Percentiles rank a stretch among this genome's conserved stretches.
Evolutionary conservation across 2,113 vertebrate species (phyloP).

Genomic region (Peucedramus taeniatus): DNA sequence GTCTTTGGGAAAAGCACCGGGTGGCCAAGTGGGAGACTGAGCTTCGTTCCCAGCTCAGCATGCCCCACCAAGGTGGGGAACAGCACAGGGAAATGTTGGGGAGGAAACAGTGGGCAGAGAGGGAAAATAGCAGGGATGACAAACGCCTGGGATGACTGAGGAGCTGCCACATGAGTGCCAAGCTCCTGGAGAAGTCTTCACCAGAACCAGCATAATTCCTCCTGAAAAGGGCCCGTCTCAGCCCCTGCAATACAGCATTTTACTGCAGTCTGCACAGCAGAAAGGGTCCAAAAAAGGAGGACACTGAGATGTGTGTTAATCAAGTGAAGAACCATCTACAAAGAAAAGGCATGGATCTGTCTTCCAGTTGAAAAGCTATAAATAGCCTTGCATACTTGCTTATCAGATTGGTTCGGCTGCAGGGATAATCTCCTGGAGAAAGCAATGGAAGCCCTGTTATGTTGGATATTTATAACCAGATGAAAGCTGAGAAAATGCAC

Average conservation of each 20-base stretch:
- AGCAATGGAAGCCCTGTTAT: conserved; percentile 60
- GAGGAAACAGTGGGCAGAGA: conserved; percentile 31
- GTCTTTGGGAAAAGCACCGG: not conserved
- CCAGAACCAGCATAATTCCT: not conserved
- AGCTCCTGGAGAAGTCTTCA: not conserved
- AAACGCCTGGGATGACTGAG: conserved; percentile 3
- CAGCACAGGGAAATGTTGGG: not conserved
- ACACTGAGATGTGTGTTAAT: conserved; percentile 60
- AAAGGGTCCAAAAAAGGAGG: conserved; percentile 64
- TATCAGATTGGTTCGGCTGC: conserved; percentile 65
- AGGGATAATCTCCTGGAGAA: conserved; percentile 64
- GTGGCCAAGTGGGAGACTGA: not conserved
- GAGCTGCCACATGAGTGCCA: not conserved
- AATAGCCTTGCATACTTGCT: conserved; percentile 63
- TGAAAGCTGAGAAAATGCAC: conserved; percentile 55
- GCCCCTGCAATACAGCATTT: conserved; percentile 56
- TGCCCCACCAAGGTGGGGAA: not conserved
- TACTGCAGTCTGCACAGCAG: conserved; percentile 37
- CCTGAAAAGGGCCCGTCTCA: conserved; percentile 36
- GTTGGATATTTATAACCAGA: conserved; percentile 65
- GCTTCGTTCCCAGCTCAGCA: not conserved
- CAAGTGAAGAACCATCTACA: conserved; percentile 65
- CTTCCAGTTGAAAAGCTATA: conserved; percentile 62
- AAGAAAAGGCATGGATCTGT: conserved; percentile 65
- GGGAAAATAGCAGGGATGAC: conserved; percentile 16